Percentiles rank a stretch among this genome's conserved stretches.
Evolutionary conservation across 2,113 vertebrate genomes (phyloP).

Genomic region (Pseudonaja textilis): DNA sequence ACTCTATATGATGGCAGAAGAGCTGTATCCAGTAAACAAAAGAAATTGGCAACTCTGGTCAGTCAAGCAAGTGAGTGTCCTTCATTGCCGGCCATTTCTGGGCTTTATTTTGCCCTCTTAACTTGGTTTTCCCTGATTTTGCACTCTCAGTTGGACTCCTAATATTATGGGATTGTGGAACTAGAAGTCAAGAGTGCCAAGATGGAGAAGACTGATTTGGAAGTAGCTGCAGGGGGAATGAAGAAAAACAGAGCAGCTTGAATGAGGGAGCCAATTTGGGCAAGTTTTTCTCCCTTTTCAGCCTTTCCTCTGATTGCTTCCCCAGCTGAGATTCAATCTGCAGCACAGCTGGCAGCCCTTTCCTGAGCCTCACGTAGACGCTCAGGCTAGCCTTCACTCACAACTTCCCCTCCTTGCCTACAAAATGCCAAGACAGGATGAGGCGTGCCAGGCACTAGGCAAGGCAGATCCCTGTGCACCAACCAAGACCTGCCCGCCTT

Average conservation of each 20-base stretch:
- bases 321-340: background rate
- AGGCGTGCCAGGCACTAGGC: constrained; percentile 1
- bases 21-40: background rate
- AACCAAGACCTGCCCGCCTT: background rate
- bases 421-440: background rate
- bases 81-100: background rate
- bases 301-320: background rate
- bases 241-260: background rate
- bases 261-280: background rate
- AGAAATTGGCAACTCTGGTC: background rate
- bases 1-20: background rate
- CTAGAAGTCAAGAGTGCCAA: background rate
- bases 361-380: background rate
- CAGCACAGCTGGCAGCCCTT: background rate
- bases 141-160: background rate
- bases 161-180: background rate
- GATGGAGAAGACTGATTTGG: background rate
- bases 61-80: background rate
- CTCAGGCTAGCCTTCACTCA: background rate
- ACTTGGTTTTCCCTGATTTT: background rate
- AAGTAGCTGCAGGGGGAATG: background rate
- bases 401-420: background rate
- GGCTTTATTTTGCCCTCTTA: background rate
- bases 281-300: background rate
- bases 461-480: background rate